These are phyloP conservation scores for Phylloscopus collybita DNA, from an alignment of 2,797 vertebrate species.

Conservation along the genomic window DNA sequence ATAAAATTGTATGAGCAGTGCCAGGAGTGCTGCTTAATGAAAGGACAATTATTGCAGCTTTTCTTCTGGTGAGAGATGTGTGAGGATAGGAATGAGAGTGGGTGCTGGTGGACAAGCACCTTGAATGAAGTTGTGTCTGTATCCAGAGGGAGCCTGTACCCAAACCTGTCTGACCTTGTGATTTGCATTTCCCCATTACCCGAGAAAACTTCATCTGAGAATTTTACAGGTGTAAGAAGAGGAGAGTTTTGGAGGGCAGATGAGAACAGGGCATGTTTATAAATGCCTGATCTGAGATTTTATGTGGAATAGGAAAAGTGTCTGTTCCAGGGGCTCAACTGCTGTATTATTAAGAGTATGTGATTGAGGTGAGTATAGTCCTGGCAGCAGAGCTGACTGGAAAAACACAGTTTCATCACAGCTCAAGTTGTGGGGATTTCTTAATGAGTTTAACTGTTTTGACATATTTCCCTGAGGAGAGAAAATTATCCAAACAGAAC, in stretches of 20 bases:
- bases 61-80: not conserved
- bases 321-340: not conserved
- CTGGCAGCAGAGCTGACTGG: not conserved
- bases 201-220: not conserved
- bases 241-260: not conserved
- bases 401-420: not conserved
- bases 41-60: not conserved
- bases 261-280: not conserved
- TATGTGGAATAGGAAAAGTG: not conserved
- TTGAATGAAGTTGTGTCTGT: not conserved
- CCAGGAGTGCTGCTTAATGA: not conserved
- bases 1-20: not conserved
- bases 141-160: not conserved
- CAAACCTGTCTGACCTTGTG: not conserved
- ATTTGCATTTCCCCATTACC: not conserved
- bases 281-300: not conserved
- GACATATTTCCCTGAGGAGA: not conserved
- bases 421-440: not conserved
- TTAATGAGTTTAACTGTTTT: not conserved
- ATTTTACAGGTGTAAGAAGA: not conserved
- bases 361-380: accelerated
- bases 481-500: not conserved
- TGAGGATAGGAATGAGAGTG: not conserved
- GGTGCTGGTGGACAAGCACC: not conserved
- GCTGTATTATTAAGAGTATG: not conserved